Base-by-base conservation (phyloP, 35 echinoderm and acorn worm species). In the Acanthaster planci region DNA sequence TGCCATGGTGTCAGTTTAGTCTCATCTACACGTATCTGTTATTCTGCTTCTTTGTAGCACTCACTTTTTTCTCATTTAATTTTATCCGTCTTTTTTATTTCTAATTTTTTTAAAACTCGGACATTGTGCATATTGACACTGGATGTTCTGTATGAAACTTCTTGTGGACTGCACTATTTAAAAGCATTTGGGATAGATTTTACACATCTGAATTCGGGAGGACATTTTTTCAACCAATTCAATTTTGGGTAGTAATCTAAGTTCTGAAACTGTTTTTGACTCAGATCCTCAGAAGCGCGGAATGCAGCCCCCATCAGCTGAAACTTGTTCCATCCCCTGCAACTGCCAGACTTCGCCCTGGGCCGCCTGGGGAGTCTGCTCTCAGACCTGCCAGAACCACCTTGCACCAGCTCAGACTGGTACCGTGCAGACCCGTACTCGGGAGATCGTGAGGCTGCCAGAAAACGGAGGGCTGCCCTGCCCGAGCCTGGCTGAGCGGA, bases 241-340 rank as follows among this genome's bases (percentile, higher is more conserved):
- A 47, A 47, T 47, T 47, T 47, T 47, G 42, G 42, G 4, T 47
- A 47, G 4, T 47, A 12, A 6, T 47, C 42, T 47, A 22, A 22
- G 42, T 47, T 4, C 4, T 47, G 12, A 4, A 47, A 4, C 42
- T 12, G 42, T 47, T 6, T 47, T 12, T 47, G 59, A 67, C 29
- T 64, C 44, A 60, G 54, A 30, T 89, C 78, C 60, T 16, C 90
- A 77, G n/a, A 87, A 26, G 26, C 78, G 35, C 2, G 57, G 37
- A 52, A 81, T 39, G 31, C 84, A 77, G 77, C 94, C 91, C 2
- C 32, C 75, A 19, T 64, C 76, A 0, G 78, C 39, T n/a, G 95
- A 93, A 40, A 42, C 84, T 60, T 97, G 95, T 51, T 78, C 92
- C 0, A 36, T 97, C 10, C 91, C 95, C 2, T 97, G 95, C 55